Conservation (phyloP, 2,113 vertebrate species). For the Oreocharis arfaki region DNA sequence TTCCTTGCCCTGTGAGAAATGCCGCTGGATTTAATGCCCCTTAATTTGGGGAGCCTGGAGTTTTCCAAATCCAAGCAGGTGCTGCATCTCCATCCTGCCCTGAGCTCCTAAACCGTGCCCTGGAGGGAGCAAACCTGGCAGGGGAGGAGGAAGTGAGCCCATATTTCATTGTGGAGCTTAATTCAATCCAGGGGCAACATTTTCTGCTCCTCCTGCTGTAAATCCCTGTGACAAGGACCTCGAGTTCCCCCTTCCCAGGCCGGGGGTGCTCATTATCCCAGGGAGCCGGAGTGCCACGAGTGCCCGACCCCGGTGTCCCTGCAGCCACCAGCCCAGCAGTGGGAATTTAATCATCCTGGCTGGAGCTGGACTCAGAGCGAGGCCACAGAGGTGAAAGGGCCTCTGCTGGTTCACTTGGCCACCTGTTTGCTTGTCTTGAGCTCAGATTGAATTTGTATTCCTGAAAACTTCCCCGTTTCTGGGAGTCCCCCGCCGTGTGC, state of each 20-base stretch:
- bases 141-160: background rate
- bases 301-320: background rate
- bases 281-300: background rate
- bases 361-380: background rate
- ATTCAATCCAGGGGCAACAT: conserved; percentile 19
- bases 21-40: background rate
- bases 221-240: background rate
- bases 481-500: background rate
- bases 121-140: background rate
- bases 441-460: conserved; percentile 3
- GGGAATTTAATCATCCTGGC: conserved; percentile 42
- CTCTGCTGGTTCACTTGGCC: conserved; percentile 30
- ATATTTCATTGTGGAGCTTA: background rate
- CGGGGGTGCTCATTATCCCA: background rate
- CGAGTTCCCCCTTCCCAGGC: background rate
- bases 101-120: background rate
- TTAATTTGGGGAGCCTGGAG: background rate
- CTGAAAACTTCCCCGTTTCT: background rate
- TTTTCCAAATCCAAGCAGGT: background rate
- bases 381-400: conserved; percentile 36
- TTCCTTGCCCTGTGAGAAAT: background rate
- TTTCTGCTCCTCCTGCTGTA: background rate
- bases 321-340: background rate
- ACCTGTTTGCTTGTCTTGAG: conserved; percentile 55
- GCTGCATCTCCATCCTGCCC: background rate